Conservation (phyloP, 2,113 vertebrate species). For the Mobula birostris region DNA sequence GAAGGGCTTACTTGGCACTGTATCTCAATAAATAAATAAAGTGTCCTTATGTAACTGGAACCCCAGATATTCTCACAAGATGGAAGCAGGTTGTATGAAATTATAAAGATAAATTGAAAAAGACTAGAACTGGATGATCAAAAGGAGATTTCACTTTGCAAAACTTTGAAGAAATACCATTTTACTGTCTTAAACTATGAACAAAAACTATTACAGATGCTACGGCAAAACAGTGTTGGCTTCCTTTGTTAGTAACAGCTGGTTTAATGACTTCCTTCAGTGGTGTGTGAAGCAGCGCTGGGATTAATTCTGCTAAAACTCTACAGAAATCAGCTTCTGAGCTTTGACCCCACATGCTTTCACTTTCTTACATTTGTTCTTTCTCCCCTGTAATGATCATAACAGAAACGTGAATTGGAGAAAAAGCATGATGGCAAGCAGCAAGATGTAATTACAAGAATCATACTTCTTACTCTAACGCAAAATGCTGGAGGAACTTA, state of each 20-base stretch:
- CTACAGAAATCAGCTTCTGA: background rate
- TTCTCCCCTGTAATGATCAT: conserved; percentile 30
- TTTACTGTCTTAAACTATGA: background rate
- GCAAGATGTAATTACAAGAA: background rate
- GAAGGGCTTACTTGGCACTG: too few relatives aligned
- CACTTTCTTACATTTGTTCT: conserved; percentile 20
- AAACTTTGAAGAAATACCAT: background rate
- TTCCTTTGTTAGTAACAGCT: conserved; percentile 26
- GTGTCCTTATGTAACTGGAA: too few relatives aligned
- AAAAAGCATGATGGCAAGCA: background rate
- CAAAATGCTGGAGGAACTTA: too few relatives aligned
- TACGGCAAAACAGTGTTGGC: background rate
- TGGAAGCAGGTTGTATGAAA: background rate
- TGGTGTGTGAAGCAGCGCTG: background rate
- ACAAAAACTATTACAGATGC: background rate
- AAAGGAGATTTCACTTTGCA: background rate
- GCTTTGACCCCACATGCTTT: background rate
- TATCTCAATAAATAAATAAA: too few relatives aligned
- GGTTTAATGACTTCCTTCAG: conserved; percentile 12
- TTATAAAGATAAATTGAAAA: background rate
- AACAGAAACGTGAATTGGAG: conserved; percentile 12
- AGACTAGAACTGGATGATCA: background rate
- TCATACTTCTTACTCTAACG: background rate
- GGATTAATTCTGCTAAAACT: background rate
- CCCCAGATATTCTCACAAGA: background rate